Evolutionary conservation across 2,797 vertebrate genomes (phyloP).

Genomic region (Trachops cirrhosus): DNA sequence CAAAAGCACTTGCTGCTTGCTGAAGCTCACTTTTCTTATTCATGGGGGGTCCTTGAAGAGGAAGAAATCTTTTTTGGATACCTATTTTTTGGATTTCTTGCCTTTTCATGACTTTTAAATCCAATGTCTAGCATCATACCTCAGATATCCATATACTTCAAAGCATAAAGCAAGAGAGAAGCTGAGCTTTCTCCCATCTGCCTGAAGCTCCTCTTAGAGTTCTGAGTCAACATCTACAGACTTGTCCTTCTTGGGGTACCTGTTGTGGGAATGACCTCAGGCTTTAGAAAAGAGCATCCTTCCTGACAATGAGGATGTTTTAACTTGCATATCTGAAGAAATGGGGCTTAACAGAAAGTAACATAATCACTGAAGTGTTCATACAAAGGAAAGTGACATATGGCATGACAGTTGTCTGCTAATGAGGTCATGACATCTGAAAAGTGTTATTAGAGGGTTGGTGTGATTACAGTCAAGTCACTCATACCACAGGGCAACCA

Average conservation of each 20-base stretch:
- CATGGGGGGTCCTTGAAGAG: background rate
- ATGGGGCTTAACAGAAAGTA: slow-evolving; percentile 6
- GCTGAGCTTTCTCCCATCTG: background rate
- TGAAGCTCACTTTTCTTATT: background rate
- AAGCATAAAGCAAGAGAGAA: background rate
- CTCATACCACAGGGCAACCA: background rate
- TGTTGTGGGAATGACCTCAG: background rate
- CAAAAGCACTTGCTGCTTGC: background rate
- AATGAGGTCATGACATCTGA: slow-evolving; percentile 39
- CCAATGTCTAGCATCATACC: background rate
- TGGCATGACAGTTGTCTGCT: slow-evolving; percentile 16
- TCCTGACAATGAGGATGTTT: background rate
- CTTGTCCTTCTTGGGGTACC: background rate
- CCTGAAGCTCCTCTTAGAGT: background rate
- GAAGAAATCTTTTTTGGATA: background rate
- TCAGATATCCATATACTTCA: background rate
- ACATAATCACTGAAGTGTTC: slow-evolving; percentile 28
- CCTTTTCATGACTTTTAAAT: slow-evolving; percentile 10
- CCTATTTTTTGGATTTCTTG: slow-evolving; percentile 15
- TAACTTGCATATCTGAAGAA: background rate
- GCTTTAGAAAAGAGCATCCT: background rate
- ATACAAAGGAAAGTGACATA: slow-evolving; percentile 14
- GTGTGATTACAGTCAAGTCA: slow-evolving; percentile 1
- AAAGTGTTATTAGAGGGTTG: slow-evolving; percentile 31
- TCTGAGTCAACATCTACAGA: background rate